phyloP scores from a whole-genome alignment of 1,140 invertebrate genomes.

The Cyrtorhinus lividipennis region DNA sequence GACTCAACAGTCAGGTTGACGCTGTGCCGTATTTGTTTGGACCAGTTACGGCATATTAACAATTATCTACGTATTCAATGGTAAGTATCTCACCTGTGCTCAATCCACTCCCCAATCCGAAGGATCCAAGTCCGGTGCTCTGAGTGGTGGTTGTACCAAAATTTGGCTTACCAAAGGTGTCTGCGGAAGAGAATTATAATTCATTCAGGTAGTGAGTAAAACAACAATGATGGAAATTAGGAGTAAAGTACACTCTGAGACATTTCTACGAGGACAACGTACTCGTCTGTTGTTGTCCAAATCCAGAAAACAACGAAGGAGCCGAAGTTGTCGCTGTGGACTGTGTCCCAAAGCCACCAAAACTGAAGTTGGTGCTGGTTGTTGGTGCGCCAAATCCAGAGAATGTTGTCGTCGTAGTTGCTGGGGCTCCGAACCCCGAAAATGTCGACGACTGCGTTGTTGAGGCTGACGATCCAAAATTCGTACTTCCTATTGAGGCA shows the following conservation, averaged over 20 bases:
- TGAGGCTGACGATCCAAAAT: too few relatives aligned
- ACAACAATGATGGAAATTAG: too few relatives aligned
- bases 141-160: conserved; percentile 28
- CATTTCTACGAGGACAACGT: too few relatives aligned
- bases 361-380: conserved; percentile 19
- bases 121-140: conserved; percentile 5
- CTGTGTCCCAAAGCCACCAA: conserved; percentile 23
- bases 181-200: background rate
- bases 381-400: conserved; percentile 40
- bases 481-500: conserved; percentile 23
- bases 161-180: conserved; percentile 13
- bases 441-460: conserved; percentile 26
- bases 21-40: too few relatives aligned
- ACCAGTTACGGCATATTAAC: too few relatives aligned
- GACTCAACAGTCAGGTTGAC: too few relatives aligned
- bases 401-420: conserved; percentile 30
- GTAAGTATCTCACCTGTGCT: conserved; percentile 5
- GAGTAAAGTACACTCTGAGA: conserved; percentile 12
- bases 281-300: conserved; percentile 24
- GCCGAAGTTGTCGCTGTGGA: conserved; percentile 19
- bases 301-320: conserved; percentile 25
- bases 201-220: background rate
- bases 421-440: conserved; percentile 37
- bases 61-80: too few relatives aligned
- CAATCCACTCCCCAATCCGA: conserved; percentile 15